Evolutionary conservation across 2,888 invertebrate genomes (phyloP), one percentile per base, ranked within the genome.

Genomic region (Coenonympha arcania): DNA sequence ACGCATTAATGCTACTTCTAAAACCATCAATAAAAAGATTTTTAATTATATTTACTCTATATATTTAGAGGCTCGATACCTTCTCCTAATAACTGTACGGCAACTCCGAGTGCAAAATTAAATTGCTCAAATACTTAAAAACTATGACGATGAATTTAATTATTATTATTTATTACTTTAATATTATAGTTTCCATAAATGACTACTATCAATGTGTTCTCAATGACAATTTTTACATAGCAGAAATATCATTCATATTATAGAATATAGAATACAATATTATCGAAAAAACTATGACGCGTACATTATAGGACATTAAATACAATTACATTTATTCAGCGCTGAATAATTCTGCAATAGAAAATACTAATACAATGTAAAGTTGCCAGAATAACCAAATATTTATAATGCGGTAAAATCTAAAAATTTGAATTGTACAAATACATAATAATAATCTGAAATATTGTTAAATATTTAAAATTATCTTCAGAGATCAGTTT

Each of bases 201-300:
- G 79, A 79, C 82, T 82, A 84, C 82, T 75, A 79, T 76, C 77
- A 78, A 78, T 76, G 79, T 79, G 79, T 81, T 81, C 65, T 75
- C 79, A 81, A 82, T 81, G 82, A 83, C 76, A 79, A 81, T 76
- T 79, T 83, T 73, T 80, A 80, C 81, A 79, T 77, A 74, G 83
- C 82, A 83, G 82, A 84, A 83, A 81, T 84, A 83, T 81, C 72
- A 77, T 84, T 81, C 78, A 83, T 83, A 78, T 81, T 78, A 83
- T 83, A 78, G 83, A 83, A 81, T 84, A 84, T 82, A 84, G 84
- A 83, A 82, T 85, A 84, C 79, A 81, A 79, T 83, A 81, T 82
- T 79, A 83, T 84, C 76, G 81, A 83, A 83, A 82, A 84, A 83
- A 77, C 83, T 81, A 83, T 82, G 76, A 78, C 71, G 73, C 78